Evolutionary conservation across 2,797 vertebrate genomes (phyloP), one percentile per base, ranked within the genome.

Genomic region (Sebastolobus alascanus): DNA sequence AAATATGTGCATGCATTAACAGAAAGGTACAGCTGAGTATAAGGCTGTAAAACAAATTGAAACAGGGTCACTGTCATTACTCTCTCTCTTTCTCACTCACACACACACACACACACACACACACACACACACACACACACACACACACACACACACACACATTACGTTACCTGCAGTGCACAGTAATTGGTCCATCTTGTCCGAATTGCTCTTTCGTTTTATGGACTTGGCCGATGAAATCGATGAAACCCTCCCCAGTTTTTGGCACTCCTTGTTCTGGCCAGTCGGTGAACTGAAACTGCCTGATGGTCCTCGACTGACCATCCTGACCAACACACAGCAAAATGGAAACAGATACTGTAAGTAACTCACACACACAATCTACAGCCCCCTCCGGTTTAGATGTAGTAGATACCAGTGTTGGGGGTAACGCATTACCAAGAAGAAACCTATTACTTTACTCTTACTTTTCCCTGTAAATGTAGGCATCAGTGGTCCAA

Each of bases 181-280:
- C 98, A 0, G 97, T 97, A 92, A 99, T 99, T 80, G 98, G 98
- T 84, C 98, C 98, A 0, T 99, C 98, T 93, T 99, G 98, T 54
- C 98, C 98, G 0, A 99, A 99, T 89, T 99, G 98, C 89, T 99
- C 98, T 96, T 99, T 99, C 75, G 98, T 99, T 96, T 99, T 99
- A 93, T 99, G 98, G 84, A 99, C 98, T 87, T 99, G 98, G 40
- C 98, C 98, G 1, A 99, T 99, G 91, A 99, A 99, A 90, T 99
- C 98, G 0, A 99, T 98, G 93, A 99, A 99, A 81, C 97, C 98
- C 93, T 99, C 98, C 11, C 97, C 97, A 0, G 97, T 99, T 95
- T 99, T 98, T 90, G 98, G 98, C 89, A 99, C 98, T n/a, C 98
- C 98, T 90, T 99, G 98, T 82, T 99, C 98, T 3, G 98, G 98